phyloP scores from a whole-genome alignment of 1,140 invertebrate species.

The Arctopsyche grandis region DNA sequence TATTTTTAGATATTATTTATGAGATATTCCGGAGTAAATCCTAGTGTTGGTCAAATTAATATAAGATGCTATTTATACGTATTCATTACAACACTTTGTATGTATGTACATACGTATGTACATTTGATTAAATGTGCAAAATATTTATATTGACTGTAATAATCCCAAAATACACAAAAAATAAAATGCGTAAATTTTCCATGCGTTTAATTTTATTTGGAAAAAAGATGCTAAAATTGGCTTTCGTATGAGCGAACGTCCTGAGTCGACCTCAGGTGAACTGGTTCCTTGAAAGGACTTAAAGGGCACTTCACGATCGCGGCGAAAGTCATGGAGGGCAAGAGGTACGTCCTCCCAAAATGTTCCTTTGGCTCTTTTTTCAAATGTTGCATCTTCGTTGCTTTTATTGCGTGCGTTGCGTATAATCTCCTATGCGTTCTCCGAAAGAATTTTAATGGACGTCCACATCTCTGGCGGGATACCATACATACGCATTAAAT shows the following conservation, averaged over 20 bases:
- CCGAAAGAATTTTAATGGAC: neutral
- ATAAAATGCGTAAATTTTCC: neutral
- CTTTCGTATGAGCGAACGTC: too few relatives aligned
- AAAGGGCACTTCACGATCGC: conserved; percentile 44
- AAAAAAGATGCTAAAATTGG: too few relatives aligned
- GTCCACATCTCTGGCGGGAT: neutral
- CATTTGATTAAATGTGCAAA: too few relatives aligned
- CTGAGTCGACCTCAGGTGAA: conserved; percentile 31
- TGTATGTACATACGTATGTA: neutral
- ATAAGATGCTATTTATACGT: too few relatives aligned
- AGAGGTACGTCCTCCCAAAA: conserved; percentile 32
- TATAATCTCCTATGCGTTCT: conserved; percentile 43
- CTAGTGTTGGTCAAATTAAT: too few relatives aligned
- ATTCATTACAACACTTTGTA: too few relatives aligned
- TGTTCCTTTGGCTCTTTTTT: conserved; percentile 26
- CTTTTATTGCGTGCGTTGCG: conserved; percentile 43
- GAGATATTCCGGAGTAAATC: too few relatives aligned
- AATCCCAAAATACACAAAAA: too few relatives aligned
- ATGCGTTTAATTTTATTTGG: neutral
- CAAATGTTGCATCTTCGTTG: neutral
- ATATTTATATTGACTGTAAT: too few relatives aligned
- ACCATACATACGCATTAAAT: neutral
- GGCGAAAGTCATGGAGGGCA: conserved; percentile 54
- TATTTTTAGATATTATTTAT: too few relatives aligned
- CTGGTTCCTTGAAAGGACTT: conserved; percentile 42